Evolutionary conservation across 2,888 invertebrate species (phyloP).

Genomic region (Pandemis cinnamomeana): DNA sequence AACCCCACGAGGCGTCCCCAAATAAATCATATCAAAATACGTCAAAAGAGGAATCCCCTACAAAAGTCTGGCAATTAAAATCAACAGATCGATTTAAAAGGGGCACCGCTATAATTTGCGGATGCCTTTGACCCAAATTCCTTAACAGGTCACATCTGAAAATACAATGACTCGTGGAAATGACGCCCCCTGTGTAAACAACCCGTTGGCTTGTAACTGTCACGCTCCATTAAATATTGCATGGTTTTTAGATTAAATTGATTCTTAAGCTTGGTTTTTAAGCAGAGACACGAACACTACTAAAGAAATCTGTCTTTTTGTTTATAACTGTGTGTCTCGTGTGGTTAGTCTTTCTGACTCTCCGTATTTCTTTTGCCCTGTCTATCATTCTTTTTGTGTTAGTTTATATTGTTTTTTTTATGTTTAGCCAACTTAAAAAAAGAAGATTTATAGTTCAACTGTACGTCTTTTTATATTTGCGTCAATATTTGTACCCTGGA

Average conservation of each 20-base stretch:
- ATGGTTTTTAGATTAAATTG: not conserved
- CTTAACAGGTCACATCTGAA: slow-evolving; percentile 26
- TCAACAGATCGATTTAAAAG: slow-evolving; percentile 33
- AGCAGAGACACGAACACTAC: no score
- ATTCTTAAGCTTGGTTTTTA: not conserved
- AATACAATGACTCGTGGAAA: slow-evolving; percentile 33
- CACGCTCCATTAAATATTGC: slow-evolving; percentile 13
- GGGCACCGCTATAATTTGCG: slow-evolving; percentile 20
- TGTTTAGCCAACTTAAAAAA: no score
- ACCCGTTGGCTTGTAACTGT: slow-evolving; percentile 13
- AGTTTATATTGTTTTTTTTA: no score
- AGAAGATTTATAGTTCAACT: no score
- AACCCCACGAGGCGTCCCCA: not conserved
- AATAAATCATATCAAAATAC: slow-evolving; percentile 23
- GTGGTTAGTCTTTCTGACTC: no score
- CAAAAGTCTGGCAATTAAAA: slow-evolving; percentile 31
- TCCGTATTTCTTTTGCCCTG: no score
- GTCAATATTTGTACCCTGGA: no score
- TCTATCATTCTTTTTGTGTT: no score
- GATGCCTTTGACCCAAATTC: slow-evolving; percentile 34
- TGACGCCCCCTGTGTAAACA: slow-evolving; percentile 33
- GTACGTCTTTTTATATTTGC: no score
- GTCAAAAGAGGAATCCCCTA: slow-evolving; percentile 8
- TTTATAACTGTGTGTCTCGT: no score
- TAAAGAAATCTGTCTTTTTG: no score